phyloP scores from a whole-genome alignment of 2,797 vertebrate genomes.

The Rallus crepitans region DNA sequence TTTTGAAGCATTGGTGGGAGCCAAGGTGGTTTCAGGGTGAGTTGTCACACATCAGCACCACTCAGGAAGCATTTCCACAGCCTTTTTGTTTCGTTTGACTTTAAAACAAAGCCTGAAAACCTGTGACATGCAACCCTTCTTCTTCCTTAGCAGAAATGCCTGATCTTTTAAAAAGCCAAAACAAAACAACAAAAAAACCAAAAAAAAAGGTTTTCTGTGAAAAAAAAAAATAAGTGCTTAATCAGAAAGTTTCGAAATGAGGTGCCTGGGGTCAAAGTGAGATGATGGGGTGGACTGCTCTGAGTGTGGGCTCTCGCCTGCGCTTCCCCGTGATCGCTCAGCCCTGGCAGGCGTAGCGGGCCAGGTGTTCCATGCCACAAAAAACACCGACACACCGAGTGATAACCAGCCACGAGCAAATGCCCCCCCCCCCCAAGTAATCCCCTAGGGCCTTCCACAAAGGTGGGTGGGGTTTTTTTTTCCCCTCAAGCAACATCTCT shows the following conservation, averaged over 20 bases:
- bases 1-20: neutral
- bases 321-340: neutral
- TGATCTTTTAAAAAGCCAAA: neutral
- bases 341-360: neutral
- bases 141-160: neutral
- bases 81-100: neutral
- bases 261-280: neutral
- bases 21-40: neutral
- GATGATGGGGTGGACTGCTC: fast-evolving
- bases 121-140: neutral
- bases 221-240: neutral
- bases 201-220: too few relatives aligned
- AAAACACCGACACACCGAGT: fast-evolving
- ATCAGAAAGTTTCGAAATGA: neutral
- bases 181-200: neutral
- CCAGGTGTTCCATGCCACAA: neutral
- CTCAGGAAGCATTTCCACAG: neutral
- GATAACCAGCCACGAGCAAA: neutral
- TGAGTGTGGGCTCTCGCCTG: neutral
- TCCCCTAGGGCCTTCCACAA: neutral
- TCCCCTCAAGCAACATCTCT: neutral
- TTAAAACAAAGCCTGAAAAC: neutral
- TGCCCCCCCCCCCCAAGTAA: neutral
- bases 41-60: neutral
- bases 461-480: neutral